Evolutionary conservation across 2,113 vertebrate genomes (phyloP), one percentile per base, ranked within the genome.

Genomic region (Eleginops maclovinus): DNA sequence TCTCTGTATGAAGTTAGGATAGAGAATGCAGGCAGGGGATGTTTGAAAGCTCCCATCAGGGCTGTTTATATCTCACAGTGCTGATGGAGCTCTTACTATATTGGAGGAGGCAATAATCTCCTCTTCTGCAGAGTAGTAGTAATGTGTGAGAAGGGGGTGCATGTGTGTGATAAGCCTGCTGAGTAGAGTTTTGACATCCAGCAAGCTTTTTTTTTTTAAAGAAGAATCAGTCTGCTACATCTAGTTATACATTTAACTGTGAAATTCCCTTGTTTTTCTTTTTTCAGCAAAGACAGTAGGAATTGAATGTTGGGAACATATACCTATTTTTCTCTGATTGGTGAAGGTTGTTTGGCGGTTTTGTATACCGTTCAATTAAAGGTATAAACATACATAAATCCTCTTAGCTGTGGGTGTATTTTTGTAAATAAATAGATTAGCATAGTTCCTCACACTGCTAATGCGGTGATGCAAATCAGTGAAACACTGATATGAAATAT

Each of bases 21-120:
- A 75, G 43, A 22, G 46, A 66, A 60, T 31, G 54, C 31, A 72
- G 54, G 44, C 14, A 60, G 51, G 12, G 61, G 14, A 9, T 15
- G 36, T 58, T 46, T 75, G 15, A 75, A 51, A n/a, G 72, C 36
- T 74, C 71, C 64, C 65, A 36, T 11, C 11, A 63, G 72, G 50
- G 7, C 50, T 47, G 41, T 69, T 75, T 63, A 28, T 69, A 49
- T 43, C 28, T 51, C 58, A 51, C 28, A 31, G 26, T 15, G 58
- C 49, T 75, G 72, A 70, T 50, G 41, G 59, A 59, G 59, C 31
- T 51, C 50, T 72, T 9, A 41, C 22, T 73, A 3, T 28, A 43
- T 43, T 43, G 16, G 31, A 72, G 3, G 56, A 50, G 69, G 26
- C 19, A 3, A 1, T 15, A 31, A 16, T 4, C 61, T 58, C 53